These are phyloP conservation scores for Psittacus erithacus DNA, from an alignment of 2,113 vertebrate genomes.

Conservation along the genomic window DNA sequence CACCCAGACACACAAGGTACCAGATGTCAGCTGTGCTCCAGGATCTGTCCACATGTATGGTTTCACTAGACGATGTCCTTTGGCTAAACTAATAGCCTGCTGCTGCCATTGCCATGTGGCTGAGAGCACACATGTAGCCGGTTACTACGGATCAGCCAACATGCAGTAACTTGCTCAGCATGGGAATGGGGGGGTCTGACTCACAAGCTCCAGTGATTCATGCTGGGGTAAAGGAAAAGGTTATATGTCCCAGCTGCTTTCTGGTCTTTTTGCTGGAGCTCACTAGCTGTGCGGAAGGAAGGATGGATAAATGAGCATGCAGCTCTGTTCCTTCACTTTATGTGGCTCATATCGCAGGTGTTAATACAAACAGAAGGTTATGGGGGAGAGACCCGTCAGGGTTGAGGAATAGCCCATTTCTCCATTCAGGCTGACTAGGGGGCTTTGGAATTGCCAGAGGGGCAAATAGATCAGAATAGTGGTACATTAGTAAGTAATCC, in stretches of 20 bases:
- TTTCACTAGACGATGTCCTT: background rate
- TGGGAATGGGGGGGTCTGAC: conserved; percentile 24
- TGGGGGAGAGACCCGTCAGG: background rate
- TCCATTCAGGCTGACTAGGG: background rate
- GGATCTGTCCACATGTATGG: background rate
- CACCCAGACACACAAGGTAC: conserved; percentile 1
- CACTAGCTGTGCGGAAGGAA: background rate
- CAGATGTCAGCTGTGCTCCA: conserved; percentile 25
- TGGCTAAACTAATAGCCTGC: background rate
- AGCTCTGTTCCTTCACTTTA: background rate
- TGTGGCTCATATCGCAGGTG: background rate
- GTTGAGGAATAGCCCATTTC: background rate
- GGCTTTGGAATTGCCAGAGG: background rate
- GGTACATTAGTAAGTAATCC: background rate
- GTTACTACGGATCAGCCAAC: background rate
- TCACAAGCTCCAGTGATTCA: conserved; percentile 60
- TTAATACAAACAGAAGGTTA: background rate
- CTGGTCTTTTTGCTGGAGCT: background rate
- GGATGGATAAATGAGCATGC: background rate
- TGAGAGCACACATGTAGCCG: background rate
- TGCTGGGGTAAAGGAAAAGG: conserved; percentile 17
- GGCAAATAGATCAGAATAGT: background rate
- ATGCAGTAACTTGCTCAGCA: background rate
- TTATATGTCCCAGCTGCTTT: background rate
- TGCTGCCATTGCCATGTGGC: background rate